Evolutionary conservation across 2,888 invertebrate genomes (phyloP).

Genomic region (Netelia inedita): DNA sequence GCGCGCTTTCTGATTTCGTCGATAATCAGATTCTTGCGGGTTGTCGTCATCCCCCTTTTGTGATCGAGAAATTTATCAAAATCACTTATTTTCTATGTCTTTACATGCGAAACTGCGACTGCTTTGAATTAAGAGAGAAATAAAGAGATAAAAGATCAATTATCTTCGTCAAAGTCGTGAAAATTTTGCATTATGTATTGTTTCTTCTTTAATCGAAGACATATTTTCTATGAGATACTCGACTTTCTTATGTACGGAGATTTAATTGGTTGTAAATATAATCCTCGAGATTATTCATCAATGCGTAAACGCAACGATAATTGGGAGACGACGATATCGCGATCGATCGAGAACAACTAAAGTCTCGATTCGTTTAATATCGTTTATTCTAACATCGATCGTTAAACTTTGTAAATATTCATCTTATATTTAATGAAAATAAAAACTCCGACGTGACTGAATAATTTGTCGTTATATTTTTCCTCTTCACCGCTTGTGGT

Average conservation of each 20-base stretch:
- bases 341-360: not conserved
- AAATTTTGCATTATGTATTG: conserved; percentile 16
- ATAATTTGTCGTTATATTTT: conserved; percentile 9
- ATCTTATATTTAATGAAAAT: conserved; percentile 74
- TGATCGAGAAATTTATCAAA: conserved; percentile 7
- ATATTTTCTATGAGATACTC: conserved; percentile 63
- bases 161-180: conserved; percentile 21
- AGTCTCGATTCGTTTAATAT: conserved; percentile 69
- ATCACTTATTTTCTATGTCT: conserved; percentile 37
- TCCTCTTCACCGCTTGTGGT: not conserved
- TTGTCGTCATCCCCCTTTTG: not conserved
- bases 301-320: conserved; percentile 51
- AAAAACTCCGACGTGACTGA: conserved; percentile 73
- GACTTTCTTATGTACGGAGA: conserved; percentile 59
- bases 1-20: conserved; percentile 20
- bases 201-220: conserved; percentile 9
- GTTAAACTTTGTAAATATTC: conserved; percentile 76
- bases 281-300: conserved; percentile 57
- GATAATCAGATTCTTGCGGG: not conserved
- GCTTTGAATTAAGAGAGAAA: conserved; percentile 9
- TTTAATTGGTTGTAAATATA: conserved; percentile 73
- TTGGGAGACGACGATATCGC: conserved; percentile 24
- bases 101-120: conserved; percentile 6
- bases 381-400: conserved; percentile 72
- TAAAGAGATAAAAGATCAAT: conserved; percentile 13